Percentiles rank a stretch among this genome's conserved stretches.
These are phyloP conservation scores for Mellilla xanthometata DNA, from an alignment of 2,888 invertebrate genomes.

Conservation along the genomic window DNA sequence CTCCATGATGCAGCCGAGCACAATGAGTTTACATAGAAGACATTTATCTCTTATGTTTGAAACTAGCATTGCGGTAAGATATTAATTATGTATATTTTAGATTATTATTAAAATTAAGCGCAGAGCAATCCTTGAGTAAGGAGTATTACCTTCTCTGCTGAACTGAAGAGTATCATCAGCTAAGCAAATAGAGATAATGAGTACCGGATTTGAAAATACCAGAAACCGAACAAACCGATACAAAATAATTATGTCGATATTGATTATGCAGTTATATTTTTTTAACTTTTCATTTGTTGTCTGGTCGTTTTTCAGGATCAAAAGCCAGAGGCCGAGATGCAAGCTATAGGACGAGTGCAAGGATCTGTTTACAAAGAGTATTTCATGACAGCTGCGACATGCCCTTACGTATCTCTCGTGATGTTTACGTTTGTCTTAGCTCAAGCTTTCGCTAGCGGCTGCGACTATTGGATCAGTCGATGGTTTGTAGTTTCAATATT, in stretches of 20 bases:
- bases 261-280: too few species aligned
- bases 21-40: conserved; percentile 53
- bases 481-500: conserved; percentile 46
- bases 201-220: too few species aligned
- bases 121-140: too few species aligned
- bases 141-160: too few species aligned
- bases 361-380: conserved; percentile 69
- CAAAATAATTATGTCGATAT: too few species aligned
- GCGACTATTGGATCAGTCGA: conserved; percentile 73
- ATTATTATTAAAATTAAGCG: too few species aligned
- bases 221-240: too few species aligned
- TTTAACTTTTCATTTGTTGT: too few species aligned
- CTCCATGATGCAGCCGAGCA: conserved; percentile 46
- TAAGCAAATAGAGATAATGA: too few species aligned
- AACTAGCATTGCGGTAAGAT: conserved; percentile 51
- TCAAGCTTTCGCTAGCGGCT: conserved; percentile 77
- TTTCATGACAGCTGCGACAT: conserved; percentile 58
- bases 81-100: too few species aligned
- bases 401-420: conserved; percentile 50
- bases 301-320: conserved; percentile 64
- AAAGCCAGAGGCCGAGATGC: conserved; percentile 61
- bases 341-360: conserved; percentile 61
- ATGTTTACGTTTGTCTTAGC: conserved; percentile 76
- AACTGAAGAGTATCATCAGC: too few species aligned
- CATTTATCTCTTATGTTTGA: conserved; percentile 56